Conservation (phyloP, 2,888 invertebrate genomes). For the Drosophila paranaensis region DNA sequence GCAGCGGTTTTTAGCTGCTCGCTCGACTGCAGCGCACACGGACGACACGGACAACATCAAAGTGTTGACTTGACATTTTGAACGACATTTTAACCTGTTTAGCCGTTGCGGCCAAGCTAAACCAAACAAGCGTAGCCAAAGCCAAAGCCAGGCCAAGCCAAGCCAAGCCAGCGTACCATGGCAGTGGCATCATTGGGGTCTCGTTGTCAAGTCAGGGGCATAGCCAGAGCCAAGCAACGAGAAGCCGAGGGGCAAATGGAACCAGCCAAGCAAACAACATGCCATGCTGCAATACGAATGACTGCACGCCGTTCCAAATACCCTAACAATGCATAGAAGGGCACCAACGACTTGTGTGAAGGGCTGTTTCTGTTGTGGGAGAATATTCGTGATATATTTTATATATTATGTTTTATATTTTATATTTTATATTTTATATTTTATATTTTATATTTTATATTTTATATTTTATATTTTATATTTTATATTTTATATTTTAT, state of each 20-base stretch:
- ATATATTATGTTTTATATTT: no score
- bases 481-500: no score
- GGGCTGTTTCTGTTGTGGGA: background rate
- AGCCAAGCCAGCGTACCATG: conserved; percentile 64
- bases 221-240: conserved; percentile 31
- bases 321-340: conserved; percentile 19
- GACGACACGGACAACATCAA: conserved; percentile 77
- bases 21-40: conserved; percentile 40
- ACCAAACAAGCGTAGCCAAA: conserved; percentile 74
- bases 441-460: no score
- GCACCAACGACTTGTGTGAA: background rate
- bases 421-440: no score
- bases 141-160: conserved; percentile 46
- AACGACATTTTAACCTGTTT: conserved; percentile 82
- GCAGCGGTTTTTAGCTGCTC: conserved; percentile 52
- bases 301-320: conserved; percentile 60
- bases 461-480: no score
- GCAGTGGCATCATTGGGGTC: conserved; percentile 65
- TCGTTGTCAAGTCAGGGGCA: conserved; percentile 58
- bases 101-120: conserved; percentile 71
- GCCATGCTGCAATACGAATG: conserved; percentile 71
- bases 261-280: conserved; percentile 77
- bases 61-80: conserved; percentile 82
- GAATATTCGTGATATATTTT: background rate
- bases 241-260: conserved; percentile 63